Evolutionary conservation across 1,140 invertebrate species (phyloP), one percentile per base, ranked within the genome.

Genomic region (roundworm (Caenorhabditis elegans)): DNA sequence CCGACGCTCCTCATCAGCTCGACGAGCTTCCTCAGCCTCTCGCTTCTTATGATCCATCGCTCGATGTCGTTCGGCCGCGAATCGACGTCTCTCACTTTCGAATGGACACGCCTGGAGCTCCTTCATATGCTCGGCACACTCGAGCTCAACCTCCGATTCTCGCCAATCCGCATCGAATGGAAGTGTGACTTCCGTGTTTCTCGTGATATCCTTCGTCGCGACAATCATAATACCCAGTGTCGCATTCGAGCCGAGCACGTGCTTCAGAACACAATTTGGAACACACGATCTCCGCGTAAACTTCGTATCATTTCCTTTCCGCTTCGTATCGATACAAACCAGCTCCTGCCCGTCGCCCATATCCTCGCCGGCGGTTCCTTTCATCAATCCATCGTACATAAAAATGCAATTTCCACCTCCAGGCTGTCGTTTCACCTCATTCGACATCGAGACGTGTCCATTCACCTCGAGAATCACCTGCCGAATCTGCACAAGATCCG

Each of bases 381-480:
- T 70, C 60, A 70, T 70, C 60, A 70, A 22, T 24, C 60, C 60
- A 43, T 70, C 60, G n/a, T 70, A 70, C 60, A 70, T 39, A 22
- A 70, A 70, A 22, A 70, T 31, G 8, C 34, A n/a, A n/a, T 70
- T 70, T 22, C 60, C 60, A 43, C 60, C 60, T 11, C 60, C 60
- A 3, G 60, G 60, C 19, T 19, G 34, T 10, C 60, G 17, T 22
- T 70, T 70, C 19, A 39, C n/a, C 13, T 70, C 60, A 6, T n/a
- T 22, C n/a, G 31, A 4, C 60, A 70, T 70, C 17, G 60, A 39
- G 2, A 70, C 60, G 22, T 39, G 6, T 11, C 60, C 60, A 43
- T 70, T 70, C 1, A 70, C 34, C n/a, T 70, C 60, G 34, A 70
- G 34, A 39, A 70, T 70, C n/a, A 70, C 60, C 22, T 70, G 34